Evolutionary conservation across 2,888 invertebrate genomes (phyloP), one percentile per base, ranked within the genome.

Genomic region (Epirrita christyi): DNA sequence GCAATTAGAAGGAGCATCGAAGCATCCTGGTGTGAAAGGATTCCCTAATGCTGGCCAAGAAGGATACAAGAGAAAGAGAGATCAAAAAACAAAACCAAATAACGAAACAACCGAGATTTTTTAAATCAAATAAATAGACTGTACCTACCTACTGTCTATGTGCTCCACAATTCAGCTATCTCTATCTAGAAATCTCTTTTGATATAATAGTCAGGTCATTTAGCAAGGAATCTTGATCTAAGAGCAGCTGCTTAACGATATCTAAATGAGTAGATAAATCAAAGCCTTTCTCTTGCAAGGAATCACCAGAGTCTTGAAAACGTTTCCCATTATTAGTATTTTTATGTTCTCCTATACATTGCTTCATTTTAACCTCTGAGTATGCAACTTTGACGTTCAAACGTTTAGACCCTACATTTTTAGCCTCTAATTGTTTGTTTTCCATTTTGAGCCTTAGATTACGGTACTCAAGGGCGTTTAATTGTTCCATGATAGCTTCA

Each of bases 201-300:
- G 80, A 72, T 2, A 87, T 45, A 45, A 60, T 63, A 60, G 72
- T 79, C 28, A 86, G 68, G 62, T 82, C 78, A 52, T 68, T 63
- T 21, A 86, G 53, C 61, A 85, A 70, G 15, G 48, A 61, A 45
- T 82, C 77, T 70, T 88, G 86, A 67, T 83, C 79, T 21, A 60
- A 47, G 1, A 88, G 70, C 49, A 88, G 73, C 29, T 74, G 75
- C 61, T 76, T 76, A 0, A 86, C 76, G 5, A 79, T 70, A 29
- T 67, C 59, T 41, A 88, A 68, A 72, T 87, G 87, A 27, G 70
- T 64, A 1, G 67, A 64, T 34, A 86, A 61, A 62, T 82, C 73
- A 10, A 75, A 64, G 55, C 63, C 61, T 40, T 47, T 54, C 38
- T 36, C 47, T 13, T 47, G 14, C 40, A 58, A 47, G 0, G 47